A percentile compares a stretch with the other conserved stretches of the same genome.
phyloP scores from a whole-genome alignment of 53 echinoderm and acorn worm genomes.

The Patiria pectinifera region DNA sequence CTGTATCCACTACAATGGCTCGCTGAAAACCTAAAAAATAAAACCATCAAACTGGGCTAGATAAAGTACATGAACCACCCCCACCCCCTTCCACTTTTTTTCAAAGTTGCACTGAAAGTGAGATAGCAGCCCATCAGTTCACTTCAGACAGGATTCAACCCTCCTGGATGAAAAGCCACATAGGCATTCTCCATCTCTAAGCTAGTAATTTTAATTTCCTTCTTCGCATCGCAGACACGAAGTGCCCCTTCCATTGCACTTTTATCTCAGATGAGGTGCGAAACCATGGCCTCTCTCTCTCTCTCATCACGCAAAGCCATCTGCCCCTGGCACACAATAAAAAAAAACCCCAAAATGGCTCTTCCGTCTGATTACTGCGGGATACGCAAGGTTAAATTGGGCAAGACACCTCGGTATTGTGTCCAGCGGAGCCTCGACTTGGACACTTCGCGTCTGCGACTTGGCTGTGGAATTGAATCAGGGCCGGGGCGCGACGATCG shows the following conservation, averaged over 20 bases:
- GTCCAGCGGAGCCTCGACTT: neutral
- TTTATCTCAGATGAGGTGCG: neutral
- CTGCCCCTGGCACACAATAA: neutral
- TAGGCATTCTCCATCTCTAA: too few relatives aligned
- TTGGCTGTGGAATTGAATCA: neutral
- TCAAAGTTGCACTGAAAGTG: too few relatives aligned
- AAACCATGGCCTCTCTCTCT: neutral
- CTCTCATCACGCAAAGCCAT: conserved; percentile 5
- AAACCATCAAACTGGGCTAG: too few relatives aligned
- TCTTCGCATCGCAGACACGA: neutral
- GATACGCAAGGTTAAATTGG: neutral
- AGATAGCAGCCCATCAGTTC: too few relatives aligned
- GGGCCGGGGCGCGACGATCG: neutral
- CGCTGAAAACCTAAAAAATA: too few relatives aligned
- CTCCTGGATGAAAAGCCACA: too few relatives aligned
- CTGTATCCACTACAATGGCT: too few relatives aligned
- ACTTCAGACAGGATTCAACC: too few relatives aligned
- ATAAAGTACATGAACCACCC: too few relatives aligned
- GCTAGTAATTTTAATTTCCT: neutral
- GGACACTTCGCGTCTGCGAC: neutral
- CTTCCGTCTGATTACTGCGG: neutral
- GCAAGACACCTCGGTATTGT: neutral
- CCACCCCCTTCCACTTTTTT: too few relatives aligned
- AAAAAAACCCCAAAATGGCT: neutral
- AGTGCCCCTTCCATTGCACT: neutral